Evolutionary conservation across 2,113 vertebrate species (phyloP).

Genomic region (Sterrhoptilus dennistouni): DNA sequence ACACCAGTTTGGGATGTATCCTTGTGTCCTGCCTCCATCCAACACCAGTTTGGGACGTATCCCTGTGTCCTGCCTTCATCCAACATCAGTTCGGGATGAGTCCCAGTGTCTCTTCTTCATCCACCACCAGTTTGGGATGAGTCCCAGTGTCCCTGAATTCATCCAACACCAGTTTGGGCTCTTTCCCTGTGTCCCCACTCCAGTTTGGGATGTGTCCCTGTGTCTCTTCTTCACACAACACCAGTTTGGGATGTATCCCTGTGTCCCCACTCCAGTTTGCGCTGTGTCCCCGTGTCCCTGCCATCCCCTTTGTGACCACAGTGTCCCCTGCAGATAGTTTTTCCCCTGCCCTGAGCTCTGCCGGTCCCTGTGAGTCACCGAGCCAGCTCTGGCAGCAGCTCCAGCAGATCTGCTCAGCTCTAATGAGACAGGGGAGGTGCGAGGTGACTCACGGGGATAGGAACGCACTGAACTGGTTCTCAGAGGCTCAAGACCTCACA

Average conservation of each 20-base stretch:
- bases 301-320: fast-evolving
- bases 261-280: neutral
- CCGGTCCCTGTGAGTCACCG: neutral
- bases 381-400: neutral
- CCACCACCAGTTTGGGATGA: fast-evolving
- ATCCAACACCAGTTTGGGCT: neutral
- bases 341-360: fast-evolving
- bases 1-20: neutral
- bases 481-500: neutral
- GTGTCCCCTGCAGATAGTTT: neutral
- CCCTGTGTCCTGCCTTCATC: neutral
- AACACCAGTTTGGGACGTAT: neutral
- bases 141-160: neutral
- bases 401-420: fast-evolving
- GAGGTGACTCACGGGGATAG: neutral
- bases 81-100: neutral
- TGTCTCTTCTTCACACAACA: no score
- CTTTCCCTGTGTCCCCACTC: neutral
- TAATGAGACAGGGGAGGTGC: neutral
- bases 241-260: neutral
- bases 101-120: neutral
- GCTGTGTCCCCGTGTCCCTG: neutral
- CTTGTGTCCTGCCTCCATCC: neutral
- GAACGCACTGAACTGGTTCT: neutral
- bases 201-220: no score